A percentile compares a stretch with the other conserved stretches of the same genome.
Evolutionary conservation across 2,888 invertebrate species (phyloP).

Genomic region (Alentia gelatinosa): DNA sequence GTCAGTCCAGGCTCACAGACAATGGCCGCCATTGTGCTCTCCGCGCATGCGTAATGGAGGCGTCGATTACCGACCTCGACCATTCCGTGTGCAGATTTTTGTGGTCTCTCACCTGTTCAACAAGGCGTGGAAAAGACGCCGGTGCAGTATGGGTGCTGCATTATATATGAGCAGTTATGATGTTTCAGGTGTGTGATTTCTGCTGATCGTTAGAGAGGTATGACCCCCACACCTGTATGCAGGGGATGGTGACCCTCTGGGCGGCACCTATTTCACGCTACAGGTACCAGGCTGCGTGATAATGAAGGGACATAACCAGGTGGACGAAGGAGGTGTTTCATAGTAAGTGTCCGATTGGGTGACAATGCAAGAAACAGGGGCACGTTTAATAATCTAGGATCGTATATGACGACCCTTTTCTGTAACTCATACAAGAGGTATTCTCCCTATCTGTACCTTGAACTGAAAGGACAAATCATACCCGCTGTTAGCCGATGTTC

Average conservation of each 20-base stretch:
- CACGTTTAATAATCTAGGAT: no score
- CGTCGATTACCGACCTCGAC: background rate
- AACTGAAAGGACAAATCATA: no score
- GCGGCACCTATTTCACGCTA: background rate
- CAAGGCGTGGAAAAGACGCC: background rate
- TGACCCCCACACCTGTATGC: background rate
- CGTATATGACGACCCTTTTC: no score
- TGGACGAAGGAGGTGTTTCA: no score
- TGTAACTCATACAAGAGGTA: no score
- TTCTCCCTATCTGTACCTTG: no score
- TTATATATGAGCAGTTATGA: background rate
- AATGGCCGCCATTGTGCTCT: background rate
- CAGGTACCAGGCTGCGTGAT: no score
- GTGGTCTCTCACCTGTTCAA: background rate
- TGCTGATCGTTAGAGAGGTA: background rate
- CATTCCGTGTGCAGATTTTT: constrained; percentile 11
- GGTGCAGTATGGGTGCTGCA: background rate
- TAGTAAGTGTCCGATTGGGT: no score
- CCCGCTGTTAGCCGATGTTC: no score
- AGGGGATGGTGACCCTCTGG: background rate
- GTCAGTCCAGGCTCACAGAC: background rate
- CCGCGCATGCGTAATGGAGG: background rate
- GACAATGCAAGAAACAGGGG: no score
- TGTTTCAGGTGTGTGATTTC: background rate
- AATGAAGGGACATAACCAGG: background rate